Conservation (phyloP, 2,797 vertebrate species). For the Sibirionetta formosa region DNA sequence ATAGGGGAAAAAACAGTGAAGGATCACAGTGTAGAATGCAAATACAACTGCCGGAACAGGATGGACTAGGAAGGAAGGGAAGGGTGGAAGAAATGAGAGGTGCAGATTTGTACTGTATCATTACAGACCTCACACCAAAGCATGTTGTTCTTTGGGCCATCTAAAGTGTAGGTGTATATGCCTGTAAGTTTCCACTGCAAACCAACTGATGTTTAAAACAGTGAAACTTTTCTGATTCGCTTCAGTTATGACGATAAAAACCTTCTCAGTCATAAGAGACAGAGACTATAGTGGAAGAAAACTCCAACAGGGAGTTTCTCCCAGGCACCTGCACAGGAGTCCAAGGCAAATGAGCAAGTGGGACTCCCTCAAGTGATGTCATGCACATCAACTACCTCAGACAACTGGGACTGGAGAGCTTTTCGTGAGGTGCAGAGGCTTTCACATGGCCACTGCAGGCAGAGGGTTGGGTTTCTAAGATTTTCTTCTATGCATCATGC, state of each 20-base stretch:
- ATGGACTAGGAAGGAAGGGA: not conserved
- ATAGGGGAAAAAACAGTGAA: not conserved
- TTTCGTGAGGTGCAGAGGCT: not conserved
- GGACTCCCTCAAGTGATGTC: not conserved
- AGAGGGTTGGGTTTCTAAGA: not conserved
- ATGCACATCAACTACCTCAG: not conserved
- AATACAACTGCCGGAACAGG: not conserved
- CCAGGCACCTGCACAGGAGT: not conserved
- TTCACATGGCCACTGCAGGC: not conserved
- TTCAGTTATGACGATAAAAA: not conserved
- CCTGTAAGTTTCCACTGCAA: not conserved
- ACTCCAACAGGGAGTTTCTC: not conserved
- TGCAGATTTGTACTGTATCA: not conserved
- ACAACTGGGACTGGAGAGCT: not conserved
- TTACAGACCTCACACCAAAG: not conserved
- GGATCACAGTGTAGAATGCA: not conserved
- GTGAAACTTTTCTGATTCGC: not conserved
- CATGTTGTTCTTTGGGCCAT: not conserved
- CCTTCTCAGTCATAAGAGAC: not conserved
- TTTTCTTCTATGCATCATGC: fast-evolving
- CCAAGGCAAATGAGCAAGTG: not conserved
- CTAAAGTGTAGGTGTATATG: not conserved
- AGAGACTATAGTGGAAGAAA: not conserved
- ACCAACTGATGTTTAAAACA: not conserved
- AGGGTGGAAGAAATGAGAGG: not conserved